Base-by-base conservation (phyloP, 1,140 invertebrate genomes). In the Propsilocerus akamusi region DNA sequence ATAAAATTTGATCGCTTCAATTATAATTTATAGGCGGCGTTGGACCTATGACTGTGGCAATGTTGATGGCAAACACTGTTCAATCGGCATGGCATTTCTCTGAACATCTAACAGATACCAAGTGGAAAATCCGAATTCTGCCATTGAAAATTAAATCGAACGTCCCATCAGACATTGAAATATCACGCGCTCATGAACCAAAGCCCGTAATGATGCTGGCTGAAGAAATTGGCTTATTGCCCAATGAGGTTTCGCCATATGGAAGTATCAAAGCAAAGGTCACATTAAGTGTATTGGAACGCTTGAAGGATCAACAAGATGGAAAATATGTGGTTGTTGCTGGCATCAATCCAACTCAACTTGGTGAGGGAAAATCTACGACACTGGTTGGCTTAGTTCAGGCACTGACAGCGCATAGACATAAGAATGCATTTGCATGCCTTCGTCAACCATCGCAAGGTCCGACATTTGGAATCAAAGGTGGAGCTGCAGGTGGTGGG, bases 391-490 rank as follows among this genome's bases (percentile, higher is more conserved):
- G 97, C 26, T 67, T 99, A 47, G 81, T 82, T 8, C 97, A 99
- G 69, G 93, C 94, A 7, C 68, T 99, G 8, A 78, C 81, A 2
- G 86, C 85, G 4, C 86, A 94, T 58, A 76, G 81, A 52, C 75
- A 78, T 4, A 83, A 77, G 55, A 97, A 98, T 70, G 77, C 88
- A 0, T 84, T 99, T 64, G 95, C 88, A 5, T 96, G 89, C 60
- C 77, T 99, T 47, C 74, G 97, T n/a, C 97, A 99, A 64, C 96
- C 97, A 0, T 96, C 92, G 26, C 94, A 97, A 68, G 96, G 96
- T 22, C 96, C 96, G 1, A 99, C 93, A 2, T 99, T 99, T 70
- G 96, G 96, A 12, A 93, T 99, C 34, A 97, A 98, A 74, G 93
- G 91, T 46, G 92, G 92, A 11, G 92, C 92, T 41, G 91, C 93